Evolutionary conservation across 2,113 vertebrate species (phyloP).

Genomic region (Calypte anna): DNA sequence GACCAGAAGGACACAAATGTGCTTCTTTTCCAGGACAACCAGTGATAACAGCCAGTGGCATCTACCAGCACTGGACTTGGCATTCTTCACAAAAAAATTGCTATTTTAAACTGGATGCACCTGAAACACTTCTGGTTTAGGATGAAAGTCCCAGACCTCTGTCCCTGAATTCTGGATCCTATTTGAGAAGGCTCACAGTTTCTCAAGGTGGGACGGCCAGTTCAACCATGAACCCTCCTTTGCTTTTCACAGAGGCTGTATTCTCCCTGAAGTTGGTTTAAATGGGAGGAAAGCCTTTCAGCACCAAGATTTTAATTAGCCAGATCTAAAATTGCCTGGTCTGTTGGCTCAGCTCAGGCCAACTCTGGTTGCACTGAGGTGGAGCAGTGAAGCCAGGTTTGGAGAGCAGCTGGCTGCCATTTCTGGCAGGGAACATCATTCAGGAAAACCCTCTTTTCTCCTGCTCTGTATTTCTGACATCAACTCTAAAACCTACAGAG

Average conservation of each 20-base stretch:
- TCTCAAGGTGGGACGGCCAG: background rate
- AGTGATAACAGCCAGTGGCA: background rate
- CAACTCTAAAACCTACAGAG: background rate
- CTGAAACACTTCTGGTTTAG: background rate
- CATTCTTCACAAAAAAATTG: background rate
- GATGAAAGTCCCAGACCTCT: background rate
- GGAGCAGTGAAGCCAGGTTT: background rate
- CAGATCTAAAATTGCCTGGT: background rate
- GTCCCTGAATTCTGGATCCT: background rate
- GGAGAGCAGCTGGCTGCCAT: background rate
- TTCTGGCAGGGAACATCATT: background rate
- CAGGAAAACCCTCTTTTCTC: background rate
- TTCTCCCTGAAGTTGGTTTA: background rate
- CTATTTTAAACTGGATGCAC: background rate
- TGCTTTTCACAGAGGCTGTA: background rate
- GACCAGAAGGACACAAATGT: background rate
- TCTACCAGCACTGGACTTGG: too few relatives aligned
- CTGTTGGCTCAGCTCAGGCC: background rate
- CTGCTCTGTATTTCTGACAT: background rate
- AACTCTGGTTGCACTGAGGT: background rate
- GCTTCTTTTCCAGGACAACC: accelerated
- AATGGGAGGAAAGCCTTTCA: background rate
- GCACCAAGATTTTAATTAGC: background rate
- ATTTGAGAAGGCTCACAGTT: background rate
- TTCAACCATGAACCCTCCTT: background rate